Percentiles rank a stretch among this genome's conserved stretches.
Evolutionary conservation across 2,113 vertebrate genomes (phyloP).

Genomic region (Murina feae): DNA sequence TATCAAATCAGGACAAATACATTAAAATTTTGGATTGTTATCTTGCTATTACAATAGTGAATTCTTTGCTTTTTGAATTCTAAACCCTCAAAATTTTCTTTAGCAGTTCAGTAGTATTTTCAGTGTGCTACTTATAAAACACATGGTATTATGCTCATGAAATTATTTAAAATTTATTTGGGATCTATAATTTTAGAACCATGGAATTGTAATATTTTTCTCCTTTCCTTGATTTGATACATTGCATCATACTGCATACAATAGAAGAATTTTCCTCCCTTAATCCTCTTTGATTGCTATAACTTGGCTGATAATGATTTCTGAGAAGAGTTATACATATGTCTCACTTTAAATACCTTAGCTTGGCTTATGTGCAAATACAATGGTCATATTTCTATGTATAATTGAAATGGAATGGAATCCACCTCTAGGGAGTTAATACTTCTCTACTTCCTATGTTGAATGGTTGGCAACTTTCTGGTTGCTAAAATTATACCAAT

Average conservation of each 20-base stretch:
- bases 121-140: not conserved
- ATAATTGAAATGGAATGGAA: slow-evolving; percentile 63
- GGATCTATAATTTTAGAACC: not conserved
- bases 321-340: not conserved
- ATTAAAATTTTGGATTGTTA: not conserved
- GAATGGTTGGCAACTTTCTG: slow-evolving; percentile 42
- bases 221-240: slow-evolving; percentile 23
- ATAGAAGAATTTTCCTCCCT: slow-evolving; percentile 16
- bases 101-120: not conserved
- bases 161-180: not conserved
- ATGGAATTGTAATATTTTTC: not conserved
- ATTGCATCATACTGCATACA: slow-evolving; percentile 25
- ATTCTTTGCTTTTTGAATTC: not conserved
- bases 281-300: slow-evolving; percentile 50
- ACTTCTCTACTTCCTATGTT: slow-evolving; percentile 26
- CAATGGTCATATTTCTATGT: slow-evolving; percentile 33
- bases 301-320: slow-evolving; percentile 42
- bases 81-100: not conserved
- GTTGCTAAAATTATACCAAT: slow-evolving; percentile 34
- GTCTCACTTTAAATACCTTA: slow-evolving; percentile 49
- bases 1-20: not conserved
- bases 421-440: slow-evolving; percentile 31
- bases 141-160: not conserved
- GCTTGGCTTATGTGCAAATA: slow-evolving; percentile 38
- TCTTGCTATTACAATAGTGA: not conserved